Evolutionary conservation across 2,888 invertebrate species (phyloP), one percentile per base, ranked within the genome.

Genomic region (Hanleya hanleyi): DNA sequence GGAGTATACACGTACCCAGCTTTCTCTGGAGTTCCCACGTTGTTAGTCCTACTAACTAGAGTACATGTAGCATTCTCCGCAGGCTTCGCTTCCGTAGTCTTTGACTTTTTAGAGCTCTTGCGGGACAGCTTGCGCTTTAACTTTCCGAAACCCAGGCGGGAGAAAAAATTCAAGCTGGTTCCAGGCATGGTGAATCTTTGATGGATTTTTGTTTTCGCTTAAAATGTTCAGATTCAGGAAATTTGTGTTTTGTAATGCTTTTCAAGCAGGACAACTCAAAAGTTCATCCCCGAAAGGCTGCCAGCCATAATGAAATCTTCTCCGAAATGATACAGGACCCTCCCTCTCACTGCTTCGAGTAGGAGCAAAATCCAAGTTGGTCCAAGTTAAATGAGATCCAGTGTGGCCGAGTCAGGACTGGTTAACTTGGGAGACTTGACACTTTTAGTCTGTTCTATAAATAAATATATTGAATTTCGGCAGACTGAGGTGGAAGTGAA

Each of bases 391-490:
- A 29, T 57, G 57, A 57, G 22, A 57, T 57, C 57, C 57, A 57
- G 29, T 57, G 57, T 57, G 57, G 57, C 15, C 22, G 4, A 57
- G 32, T 22, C 47, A 5, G 47, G 18, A 18, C 22, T 57, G n/a
- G n/a, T n/a, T n/a, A n/a, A 57, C 57, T 29, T 22, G 22, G 26
- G 57, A 26, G 22, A 2, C 29, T 29, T 57, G 57, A 57, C 57
- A 57, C 57, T 57, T 57, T 29, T 29, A 57, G 57, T 57, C 26
- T 57, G 22, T 32, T 57, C 57, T 57, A 57, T 57, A 57, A 57
- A 57, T 57, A 57, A 57, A 29, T 26, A 22, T 18, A 15, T 57
- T 57, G 57, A 57, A 57, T 57, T 57, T 47, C 47, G 47, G 22
- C 47, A n/a, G n/a, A n/a, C n/a, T n/a, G n/a, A n/a, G n/a, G n/a